Evolutionary conservation across 2,113 vertebrate genomes (phyloP).

Genomic region (Hypomesus transpacificus): DNA sequence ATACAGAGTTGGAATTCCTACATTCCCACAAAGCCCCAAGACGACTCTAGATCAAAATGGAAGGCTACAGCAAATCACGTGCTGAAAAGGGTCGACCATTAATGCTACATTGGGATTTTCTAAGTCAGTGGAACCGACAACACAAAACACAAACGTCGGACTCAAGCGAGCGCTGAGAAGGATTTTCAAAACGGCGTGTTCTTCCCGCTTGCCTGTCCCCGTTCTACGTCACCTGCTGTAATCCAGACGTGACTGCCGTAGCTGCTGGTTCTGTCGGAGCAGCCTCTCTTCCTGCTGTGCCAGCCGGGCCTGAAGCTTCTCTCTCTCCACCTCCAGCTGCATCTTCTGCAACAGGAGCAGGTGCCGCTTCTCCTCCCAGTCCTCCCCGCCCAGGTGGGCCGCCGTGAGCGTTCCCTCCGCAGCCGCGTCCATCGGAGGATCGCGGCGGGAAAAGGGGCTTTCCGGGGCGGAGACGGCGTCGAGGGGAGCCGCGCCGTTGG

Average conservation of each 20-base stretch:
- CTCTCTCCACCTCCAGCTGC: conserved; percentile 88
- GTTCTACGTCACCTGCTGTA: conserved; percentile 65
- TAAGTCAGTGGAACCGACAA: neutral
- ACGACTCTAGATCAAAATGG: too few relatives aligned
- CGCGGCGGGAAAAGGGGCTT: conserved; percentile 13
- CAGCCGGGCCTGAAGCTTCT: conserved; percentile 81
- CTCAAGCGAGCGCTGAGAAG: too few relatives aligned
- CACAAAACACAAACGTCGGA: too few relatives aligned
- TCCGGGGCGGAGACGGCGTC: neutral
- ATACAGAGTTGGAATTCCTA: too few relatives aligned
- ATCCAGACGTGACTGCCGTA: conserved; percentile 76
- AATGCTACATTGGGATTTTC: too few relatives aligned
- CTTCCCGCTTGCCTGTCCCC: too few relatives aligned
- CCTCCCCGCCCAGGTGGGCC: conserved; percentile 57
- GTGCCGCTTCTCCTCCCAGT: conserved; percentile 81
- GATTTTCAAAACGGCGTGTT: too few relatives aligned
- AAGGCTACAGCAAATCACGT: too few relatives aligned
- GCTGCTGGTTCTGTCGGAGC: conserved; percentile 79
- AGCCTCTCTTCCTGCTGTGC: conserved; percentile 85
- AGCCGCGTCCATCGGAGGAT: neutral
- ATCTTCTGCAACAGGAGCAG: conserved; percentile 87
- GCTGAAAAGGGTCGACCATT: too few relatives aligned
- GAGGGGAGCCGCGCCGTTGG: neutral
- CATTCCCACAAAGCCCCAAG: too few relatives aligned
- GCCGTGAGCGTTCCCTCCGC: conserved; percentile 33